Evolutionary conservation across 2,888 invertebrate species (phyloP).

Genomic region (Phortica okadai): DNA sequence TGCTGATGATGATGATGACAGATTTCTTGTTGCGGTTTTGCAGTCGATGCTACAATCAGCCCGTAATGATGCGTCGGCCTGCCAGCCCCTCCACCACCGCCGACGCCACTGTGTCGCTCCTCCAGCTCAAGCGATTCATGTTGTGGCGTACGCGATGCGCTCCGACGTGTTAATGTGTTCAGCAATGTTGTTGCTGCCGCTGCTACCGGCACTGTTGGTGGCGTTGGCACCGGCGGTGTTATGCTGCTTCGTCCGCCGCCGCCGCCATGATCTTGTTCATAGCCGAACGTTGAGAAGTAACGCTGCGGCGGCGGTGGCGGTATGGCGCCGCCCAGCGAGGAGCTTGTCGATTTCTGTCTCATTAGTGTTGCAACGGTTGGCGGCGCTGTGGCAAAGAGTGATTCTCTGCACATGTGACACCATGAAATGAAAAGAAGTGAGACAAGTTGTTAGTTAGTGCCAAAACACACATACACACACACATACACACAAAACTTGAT

Average conservation of each 20-base stretch:
- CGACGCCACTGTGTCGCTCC: slow-evolving; percentile 64
- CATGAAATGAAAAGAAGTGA: slow-evolving; percentile 37
- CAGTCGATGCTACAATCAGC: slow-evolving; percentile 53
- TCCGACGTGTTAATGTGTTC: slow-evolving; percentile 65
- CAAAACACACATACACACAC: no score
- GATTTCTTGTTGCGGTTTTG: slow-evolving; percentile 52
- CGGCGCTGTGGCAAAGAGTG: slow-evolving; percentile 70
- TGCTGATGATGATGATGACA: slow-evolving; percentile 75
- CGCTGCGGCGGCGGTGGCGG: slow-evolving; percentile 64
- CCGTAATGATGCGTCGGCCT: slow-evolving; percentile 55
- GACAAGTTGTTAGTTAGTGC: slow-evolving; percentile 42
- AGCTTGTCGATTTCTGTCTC: slow-evolving; percentile 74
- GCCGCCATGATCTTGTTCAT: slow-evolving; percentile 62
- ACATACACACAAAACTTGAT: no score
- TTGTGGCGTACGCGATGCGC: slow-evolving; percentile 55
- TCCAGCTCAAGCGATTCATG: slow-evolving; percentile 72
- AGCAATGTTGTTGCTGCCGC: slow-evolving; percentile 38
- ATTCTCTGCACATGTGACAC: slow-evolving; percentile 66
- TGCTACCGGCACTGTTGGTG: slow-evolving; percentile 42
- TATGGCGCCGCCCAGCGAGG: slow-evolving; percentile 62
- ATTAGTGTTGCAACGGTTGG: slow-evolving; percentile 60
- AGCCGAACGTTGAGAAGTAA: slow-evolving; percentile 76
- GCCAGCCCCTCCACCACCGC: neutral
- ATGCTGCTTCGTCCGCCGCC: slow-evolving; percentile 36
- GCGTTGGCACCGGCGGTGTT: slow-evolving; percentile 53